Evolutionary conservation across 2,113 vertebrate species (phyloP), one percentile per base, ranked within the genome.

Genomic region (Myotis lucifugus): DNA sequence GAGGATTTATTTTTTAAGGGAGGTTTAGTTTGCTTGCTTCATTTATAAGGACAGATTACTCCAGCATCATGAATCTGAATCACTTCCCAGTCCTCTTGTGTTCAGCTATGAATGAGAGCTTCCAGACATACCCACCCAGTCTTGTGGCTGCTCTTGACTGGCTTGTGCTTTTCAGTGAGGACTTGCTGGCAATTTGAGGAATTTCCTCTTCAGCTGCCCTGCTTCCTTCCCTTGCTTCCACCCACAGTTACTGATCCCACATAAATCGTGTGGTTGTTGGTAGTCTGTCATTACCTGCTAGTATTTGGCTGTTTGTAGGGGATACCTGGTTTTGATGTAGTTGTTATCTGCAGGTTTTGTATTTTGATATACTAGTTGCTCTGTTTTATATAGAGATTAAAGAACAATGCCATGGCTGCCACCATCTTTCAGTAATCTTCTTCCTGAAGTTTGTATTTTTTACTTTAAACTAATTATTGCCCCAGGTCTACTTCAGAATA

Each of bases 391-490:
- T 14, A 85, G 70, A 78, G 54, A 66, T 64, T 54, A 48, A 27
- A 79, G 46, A 89, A 78, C 29, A 70, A 34, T 37, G 42, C 1
- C 17, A 46, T 77, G 21, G 8, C 29, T 89, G 64, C 34, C 11
- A 40, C 32, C 7, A 19, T 48, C 52, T 40, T 90, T 56, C 29
- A 70, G 88, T 13, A 42, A 48, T 54, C 72, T 85, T 64, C 29
- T 18, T 50, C 69, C 27, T 66, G 1, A 72, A 77, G 32, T 52
- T 6, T 54, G 12, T 52, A 42, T 52, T 86, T 76, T 61, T 66
- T 9, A 37, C 52, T 94, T 79, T 81, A 94, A 95, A 70, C 3
- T 82, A 81, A 84, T 74, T 67, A 67, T 32, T 84, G 17, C 23
- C 50, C 13, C 59, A 88, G n/a, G 8, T 82, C 74, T 70, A 69